Percentiles rank a stretch among this genome's conserved stretches.
Conservation (phyloP, 2,888 invertebrate species). For the Drosophila mercatorum region DNA sequence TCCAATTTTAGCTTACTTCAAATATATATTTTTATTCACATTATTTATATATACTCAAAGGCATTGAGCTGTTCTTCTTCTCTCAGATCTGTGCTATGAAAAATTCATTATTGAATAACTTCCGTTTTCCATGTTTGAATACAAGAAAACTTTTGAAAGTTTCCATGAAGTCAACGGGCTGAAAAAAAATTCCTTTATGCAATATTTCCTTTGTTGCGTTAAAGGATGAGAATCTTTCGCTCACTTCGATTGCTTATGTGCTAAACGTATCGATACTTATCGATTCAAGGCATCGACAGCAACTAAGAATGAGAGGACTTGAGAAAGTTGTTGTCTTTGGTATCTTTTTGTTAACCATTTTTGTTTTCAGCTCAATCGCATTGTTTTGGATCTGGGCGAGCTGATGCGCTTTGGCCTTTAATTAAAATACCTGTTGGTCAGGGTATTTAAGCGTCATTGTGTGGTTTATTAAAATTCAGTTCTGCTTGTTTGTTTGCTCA, state of each 20-base stretch:
- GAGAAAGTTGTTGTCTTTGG: neutral
- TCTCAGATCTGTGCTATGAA: neutral
- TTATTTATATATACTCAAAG: neutral
- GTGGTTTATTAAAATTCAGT: slow-evolving; percentile 26
- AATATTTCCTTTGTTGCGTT: neutral
- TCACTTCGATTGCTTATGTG: neutral
- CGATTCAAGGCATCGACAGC: neutral
- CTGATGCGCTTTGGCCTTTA: neutral
- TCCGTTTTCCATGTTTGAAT: neutral
- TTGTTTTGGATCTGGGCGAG: neutral
- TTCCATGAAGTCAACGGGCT: neutral
- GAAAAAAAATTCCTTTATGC: neutral
- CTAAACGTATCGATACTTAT: slow-evolving; percentile 1
- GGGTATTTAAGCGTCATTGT: slow-evolving; percentile 24
- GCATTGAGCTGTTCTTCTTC: neutral
- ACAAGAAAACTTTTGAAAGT: slow-evolving; percentile 1
- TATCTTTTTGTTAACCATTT: neutral
- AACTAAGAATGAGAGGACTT: too few species aligned
- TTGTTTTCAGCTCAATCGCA: neutral
- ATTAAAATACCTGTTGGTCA: slow-evolving; percentile 6
- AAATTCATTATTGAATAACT: slow-evolving; percentile 3
- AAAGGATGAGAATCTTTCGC: neutral
- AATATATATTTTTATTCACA: neutral
- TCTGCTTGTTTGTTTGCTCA: slow-evolving; percentile 70
- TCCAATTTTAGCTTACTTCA: neutral